Percentiles rank a stretch among this genome's conserved stretches.
Evolutionary conservation across 2,888 invertebrate species (phyloP).

Genomic region (Hypolimnas misippus): DNA sequence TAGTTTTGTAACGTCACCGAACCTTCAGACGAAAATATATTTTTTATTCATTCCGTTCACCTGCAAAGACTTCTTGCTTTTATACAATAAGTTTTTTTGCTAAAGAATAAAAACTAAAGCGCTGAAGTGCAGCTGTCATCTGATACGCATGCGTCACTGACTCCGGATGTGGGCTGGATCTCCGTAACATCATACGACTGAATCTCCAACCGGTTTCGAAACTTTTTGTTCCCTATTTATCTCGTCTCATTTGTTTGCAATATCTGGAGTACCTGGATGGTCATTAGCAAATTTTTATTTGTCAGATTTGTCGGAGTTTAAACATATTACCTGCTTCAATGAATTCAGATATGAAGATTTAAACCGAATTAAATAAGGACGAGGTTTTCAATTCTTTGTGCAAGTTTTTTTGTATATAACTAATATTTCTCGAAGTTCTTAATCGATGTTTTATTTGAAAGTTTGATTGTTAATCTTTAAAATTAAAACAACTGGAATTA

Average conservation of each 20-base stretch:
- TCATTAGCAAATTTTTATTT: conserved; percentile 52
- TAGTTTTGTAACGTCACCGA: conserved; percentile 33
- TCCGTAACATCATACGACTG: conserved; percentile 57
- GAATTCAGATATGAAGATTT: no score
- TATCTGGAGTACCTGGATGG: conserved; percentile 54
- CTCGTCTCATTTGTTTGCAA: conserved; percentile 65
- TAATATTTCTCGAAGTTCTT: no score
- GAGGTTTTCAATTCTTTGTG: no score
- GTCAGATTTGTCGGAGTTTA: not conserved
- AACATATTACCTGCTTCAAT: not conserved
- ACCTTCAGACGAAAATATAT: no score
- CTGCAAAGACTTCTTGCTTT: not conserved
- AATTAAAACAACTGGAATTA: no score
- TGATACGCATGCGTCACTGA: conserved; percentile 62
- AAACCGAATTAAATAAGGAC: no score
- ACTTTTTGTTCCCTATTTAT: conserved; percentile 67
- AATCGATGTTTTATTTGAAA: no score
- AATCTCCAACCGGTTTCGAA: conserved; percentile 59
- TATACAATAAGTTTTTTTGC: not conserved
- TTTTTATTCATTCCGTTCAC: conserved; percentile 15
- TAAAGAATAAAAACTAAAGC: conserved; percentile 6
- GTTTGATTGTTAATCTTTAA: no score
- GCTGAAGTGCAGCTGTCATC: conserved; percentile 45
- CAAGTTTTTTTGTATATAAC: no score
- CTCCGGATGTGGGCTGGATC: conserved; percentile 69